A percentile compares a stretch with the other conserved stretches of the same genome.
Conservation (phyloP, 2,797 vertebrate species). For the Etheostoma nigrum region DNA sequence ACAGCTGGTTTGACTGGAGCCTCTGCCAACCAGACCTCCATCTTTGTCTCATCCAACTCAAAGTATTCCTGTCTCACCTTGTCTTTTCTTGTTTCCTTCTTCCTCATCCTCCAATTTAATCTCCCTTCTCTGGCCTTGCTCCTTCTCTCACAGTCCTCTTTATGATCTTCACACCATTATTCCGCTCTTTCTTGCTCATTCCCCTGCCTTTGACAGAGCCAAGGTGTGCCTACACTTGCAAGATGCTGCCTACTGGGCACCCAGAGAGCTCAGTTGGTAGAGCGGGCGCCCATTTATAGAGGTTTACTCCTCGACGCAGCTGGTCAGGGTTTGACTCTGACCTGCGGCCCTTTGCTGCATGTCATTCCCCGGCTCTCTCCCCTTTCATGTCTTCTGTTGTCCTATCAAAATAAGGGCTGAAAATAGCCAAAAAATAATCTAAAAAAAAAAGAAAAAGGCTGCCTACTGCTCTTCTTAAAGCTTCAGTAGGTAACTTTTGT, state of each 20-base stretch:
- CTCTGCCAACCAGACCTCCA: constrained; percentile 67
- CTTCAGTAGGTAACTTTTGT: no score
- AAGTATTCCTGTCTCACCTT: constrained; percentile 20
- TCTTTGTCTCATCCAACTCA: constrained; percentile 50
- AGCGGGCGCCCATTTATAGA: no score
- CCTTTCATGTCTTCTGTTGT: no score
- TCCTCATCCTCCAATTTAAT: constrained; percentile 23
- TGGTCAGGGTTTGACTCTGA: no score
- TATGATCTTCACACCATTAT: constrained; percentile 44
- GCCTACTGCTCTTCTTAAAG: no score
- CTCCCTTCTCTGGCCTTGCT: constrained; percentile 29
- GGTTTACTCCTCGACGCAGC: no score
- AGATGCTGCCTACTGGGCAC: constrained; percentile 38
- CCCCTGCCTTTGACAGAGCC: constrained; percentile 18
- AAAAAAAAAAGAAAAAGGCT: no score
- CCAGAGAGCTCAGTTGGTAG: no score
- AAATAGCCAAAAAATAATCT: no score
- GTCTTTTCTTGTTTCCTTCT: constrained; percentile 35
- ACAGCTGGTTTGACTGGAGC: constrained; percentile 77
- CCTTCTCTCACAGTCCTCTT: constrained; percentile 32
- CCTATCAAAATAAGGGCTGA: no score
- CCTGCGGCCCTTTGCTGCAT: no score
- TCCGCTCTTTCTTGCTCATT: constrained; percentile 20
- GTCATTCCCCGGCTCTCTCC: no score
- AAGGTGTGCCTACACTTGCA: constrained; percentile 42